Percentiles rank a stretch among this genome's conserved stretches.
These are phyloP conservation scores for Heliconius cydno DNA, from an alignment of 2,888 invertebrate genomes.

Conservation along the genomic window DNA sequence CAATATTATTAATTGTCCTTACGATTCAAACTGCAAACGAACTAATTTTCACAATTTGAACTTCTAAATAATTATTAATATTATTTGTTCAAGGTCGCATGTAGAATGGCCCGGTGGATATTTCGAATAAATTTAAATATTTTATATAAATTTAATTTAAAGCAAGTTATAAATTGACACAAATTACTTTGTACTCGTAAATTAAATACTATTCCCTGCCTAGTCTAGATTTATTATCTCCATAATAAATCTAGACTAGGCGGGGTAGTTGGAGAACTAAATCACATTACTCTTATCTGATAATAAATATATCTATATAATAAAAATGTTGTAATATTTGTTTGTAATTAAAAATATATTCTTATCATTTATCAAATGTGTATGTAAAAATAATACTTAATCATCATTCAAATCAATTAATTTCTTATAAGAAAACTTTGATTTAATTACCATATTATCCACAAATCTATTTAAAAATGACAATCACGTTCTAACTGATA, in stretches of 20 bases:
- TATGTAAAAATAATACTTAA: background rate
- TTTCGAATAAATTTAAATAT: slow-evolving; percentile 9
- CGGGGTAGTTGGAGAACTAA: no score
- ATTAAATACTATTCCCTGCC: background rate
- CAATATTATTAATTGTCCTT: background rate
- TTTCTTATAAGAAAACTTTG: background rate
- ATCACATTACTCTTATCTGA: background rate
- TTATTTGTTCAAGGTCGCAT: slow-evolving; percentile 6
- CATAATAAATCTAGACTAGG: no score
- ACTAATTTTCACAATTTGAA: background rate
- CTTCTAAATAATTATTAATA: background rate
- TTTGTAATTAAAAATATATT: background rate
- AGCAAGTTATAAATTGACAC: background rate
- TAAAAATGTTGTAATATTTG: background rate
- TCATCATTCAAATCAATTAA: background rate
- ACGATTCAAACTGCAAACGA: background rate
- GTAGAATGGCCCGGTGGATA: background rate
- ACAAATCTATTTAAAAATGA: slow-evolving; percentile 37
- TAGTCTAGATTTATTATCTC: slow-evolving; percentile 1
- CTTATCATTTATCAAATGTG: background rate
- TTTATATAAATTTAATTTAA: background rate
- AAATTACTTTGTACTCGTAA: slow-evolving; percentile 1
- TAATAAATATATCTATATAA: background rate
- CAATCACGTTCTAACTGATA: slow-evolving; percentile 11
- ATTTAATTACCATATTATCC: slow-evolving; percentile 26